Evolutionary conservation across 2,888 invertebrate genomes (phyloP).

Genomic region (Dasysyrphus albostriatus): DNA sequence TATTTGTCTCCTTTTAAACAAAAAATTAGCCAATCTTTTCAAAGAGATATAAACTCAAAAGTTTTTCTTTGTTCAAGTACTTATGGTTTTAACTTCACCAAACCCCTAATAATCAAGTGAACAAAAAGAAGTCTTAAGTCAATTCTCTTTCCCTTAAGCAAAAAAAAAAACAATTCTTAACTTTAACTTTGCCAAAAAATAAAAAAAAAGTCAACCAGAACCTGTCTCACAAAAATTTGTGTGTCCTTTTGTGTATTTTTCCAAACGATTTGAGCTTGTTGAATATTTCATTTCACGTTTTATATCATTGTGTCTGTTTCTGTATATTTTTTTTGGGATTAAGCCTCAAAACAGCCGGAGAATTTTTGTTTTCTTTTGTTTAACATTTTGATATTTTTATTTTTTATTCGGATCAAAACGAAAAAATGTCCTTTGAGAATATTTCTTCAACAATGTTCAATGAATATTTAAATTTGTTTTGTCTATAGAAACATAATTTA

Average conservation of each 20-base stretch:
- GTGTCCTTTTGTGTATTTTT: conserved; percentile 41
- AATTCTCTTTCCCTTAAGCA: neutral
- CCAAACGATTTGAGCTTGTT: conserved; percentile 62
- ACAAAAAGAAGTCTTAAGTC: conserved; percentile 13
- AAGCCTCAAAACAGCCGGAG: neutral
- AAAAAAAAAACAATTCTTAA: neutral
- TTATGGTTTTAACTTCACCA: conserved; percentile 47
- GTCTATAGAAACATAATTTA: conserved; percentile 41
- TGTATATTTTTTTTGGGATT: neutral
- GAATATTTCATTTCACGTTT: conserved; percentile 70
- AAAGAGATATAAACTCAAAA: neutral
- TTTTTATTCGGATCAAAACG: too few species aligned
- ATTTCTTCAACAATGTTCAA: conserved; percentile 37
- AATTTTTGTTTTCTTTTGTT: conserved; percentile 17
- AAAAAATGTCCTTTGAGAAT: conserved; percentile 30
- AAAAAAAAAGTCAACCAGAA: conserved; percentile 22
- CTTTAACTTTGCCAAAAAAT: neutral
- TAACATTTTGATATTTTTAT: conserved; percentile 19
- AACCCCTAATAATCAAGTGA: neutral
- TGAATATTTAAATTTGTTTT: conserved; percentile 46
- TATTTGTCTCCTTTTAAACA: neutral
- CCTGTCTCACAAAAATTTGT: conserved; percentile 21
- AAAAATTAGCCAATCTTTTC: conserved; percentile 5
- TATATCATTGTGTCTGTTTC: conserved; percentile 54
- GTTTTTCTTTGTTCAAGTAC: conserved; percentile 21